A percentile compares a stretch with the other conserved stretches of the same genome.
Evolutionary conservation across 1,140 invertebrate species (phyloP).

Genomic region (Drosophila nigrodunni): DNA sequence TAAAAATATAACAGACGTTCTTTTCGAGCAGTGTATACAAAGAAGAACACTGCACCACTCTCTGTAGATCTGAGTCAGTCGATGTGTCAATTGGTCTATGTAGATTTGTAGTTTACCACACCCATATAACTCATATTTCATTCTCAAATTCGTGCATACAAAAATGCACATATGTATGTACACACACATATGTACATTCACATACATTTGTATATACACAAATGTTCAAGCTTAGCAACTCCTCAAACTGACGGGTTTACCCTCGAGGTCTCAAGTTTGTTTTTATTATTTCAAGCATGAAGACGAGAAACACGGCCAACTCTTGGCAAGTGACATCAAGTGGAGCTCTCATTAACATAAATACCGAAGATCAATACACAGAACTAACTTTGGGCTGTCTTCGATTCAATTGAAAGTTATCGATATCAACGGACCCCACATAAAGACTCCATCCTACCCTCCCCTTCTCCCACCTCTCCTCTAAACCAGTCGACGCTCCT

Average conservation of each 20-base stretch:
- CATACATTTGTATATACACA: background rate
- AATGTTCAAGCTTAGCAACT: background rate
- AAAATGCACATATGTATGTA: too few relatives aligned
- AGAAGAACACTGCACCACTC: too few relatives aligned
- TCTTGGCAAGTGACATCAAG: slow-evolving; percentile 57
- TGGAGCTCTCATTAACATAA: slow-evolving; percentile 58
- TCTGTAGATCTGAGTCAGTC: too few relatives aligned
- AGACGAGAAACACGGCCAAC: slow-evolving; percentile 46
- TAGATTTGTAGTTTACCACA: background rate
- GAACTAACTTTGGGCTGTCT: slow-evolving; percentile 3
- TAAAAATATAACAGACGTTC: too few relatives aligned
- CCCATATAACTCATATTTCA: background rate
- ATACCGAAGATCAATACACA: slow-evolving; percentile 36
- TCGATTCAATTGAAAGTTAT: background rate
- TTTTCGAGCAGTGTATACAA: too few relatives aligned
- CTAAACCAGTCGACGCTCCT: background rate
- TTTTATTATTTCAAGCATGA: slow-evolving; percentile 50
- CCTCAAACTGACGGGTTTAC: background rate
- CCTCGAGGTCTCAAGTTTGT: slow-evolving; percentile 38
- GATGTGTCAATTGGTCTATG: too few relatives aligned
- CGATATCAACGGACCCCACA: slow-evolving; percentile 36
- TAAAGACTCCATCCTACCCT: background rate
- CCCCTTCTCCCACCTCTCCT: background rate
- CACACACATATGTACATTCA: background rate
- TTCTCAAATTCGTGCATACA: background rate